Base-by-base conservation (phyloP, 2,888 invertebrate species). In the Nineta flava region DNA sequence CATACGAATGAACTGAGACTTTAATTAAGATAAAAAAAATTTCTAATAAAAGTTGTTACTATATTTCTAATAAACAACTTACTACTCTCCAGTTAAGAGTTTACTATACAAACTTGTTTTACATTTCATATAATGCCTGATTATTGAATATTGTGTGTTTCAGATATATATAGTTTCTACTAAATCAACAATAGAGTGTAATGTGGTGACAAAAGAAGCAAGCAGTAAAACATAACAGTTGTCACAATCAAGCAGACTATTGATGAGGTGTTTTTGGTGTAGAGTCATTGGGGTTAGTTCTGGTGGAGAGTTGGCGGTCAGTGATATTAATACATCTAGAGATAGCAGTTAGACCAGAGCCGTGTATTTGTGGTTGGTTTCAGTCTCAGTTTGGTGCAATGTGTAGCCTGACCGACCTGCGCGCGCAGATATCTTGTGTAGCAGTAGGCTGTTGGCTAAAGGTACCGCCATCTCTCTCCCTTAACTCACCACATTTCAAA, bases 401-500 rank as follows among this genome's bases (percentile, higher is more conserved):
- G 26, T 26, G 26, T 26, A 26, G 26, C 26, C 26, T 26, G 26
- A 3, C 26, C 26, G 26, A 26, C 26, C 26, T 26, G 26, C 38
- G 38, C 38, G 44, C 26, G 44, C 26, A 21, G 35, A 15, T 47
- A 13, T 9, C 17, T 34, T 47, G 47, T 43, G 17, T 47, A n/a
- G 44, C 26, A 16, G 34, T 35, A 16, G 13, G 47, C 34, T 47
- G 47, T 17, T 47, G 35, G 35, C 47, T 35, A 47, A 19, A 47
- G 47, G 47, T 47, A 47, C 47, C 47, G 47, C 47, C 47, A 47
- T 34, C 47, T 47, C 47, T 47, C 47, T 47, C 35, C 35, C 47
- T 47, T 35, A 44, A 44, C 44, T 44, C 44, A 44, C 44, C 44
- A 44, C 19, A 19, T 21, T 19, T 44, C 19, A 44, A 13, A 26